phyloP scores from a whole-genome alignment of 1,140 invertebrate species.

The Wiebesia pumilae region DNA sequence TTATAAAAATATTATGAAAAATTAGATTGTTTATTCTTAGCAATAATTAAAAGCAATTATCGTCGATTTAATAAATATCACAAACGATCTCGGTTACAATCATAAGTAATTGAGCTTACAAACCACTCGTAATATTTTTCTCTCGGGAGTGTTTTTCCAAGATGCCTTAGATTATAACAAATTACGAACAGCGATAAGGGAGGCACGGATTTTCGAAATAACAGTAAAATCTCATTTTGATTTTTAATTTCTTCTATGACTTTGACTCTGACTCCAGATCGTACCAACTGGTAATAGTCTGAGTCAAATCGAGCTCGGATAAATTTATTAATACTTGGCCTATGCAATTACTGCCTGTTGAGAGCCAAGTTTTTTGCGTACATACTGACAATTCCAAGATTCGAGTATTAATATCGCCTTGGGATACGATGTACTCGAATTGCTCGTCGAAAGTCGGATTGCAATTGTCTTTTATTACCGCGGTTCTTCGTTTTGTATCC shows the following conservation, averaged over 20 bases:
- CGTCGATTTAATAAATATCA: not conserved
- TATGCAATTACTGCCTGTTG: constrained; percentile 85
- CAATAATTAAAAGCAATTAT: not conserved
- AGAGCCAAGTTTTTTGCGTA: constrained; percentile 87
- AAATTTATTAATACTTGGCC: constrained; percentile 84
- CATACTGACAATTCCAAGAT: constrained; percentile 88
- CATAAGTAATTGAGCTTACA: not conserved
- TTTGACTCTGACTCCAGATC: constrained; percentile 80
- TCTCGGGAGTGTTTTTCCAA: not conserved
- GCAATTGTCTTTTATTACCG: constrained; percentile 90
- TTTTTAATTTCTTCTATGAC: constrained; percentile 64
- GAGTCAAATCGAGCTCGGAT: constrained; percentile 79
- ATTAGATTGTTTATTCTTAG: not conserved
- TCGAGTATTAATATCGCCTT: constrained; percentile 83
- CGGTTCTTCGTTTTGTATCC: constrained; percentile 93
- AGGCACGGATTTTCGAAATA: not conserved
- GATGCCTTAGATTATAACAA: not conserved
- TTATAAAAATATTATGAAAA: not conserved
- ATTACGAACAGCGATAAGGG: not conserved
- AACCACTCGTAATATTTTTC: not conserved
- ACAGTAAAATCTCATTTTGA: constrained; percentile 25
- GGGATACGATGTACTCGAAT: constrained; percentile 89
- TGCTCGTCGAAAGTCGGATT: constrained; percentile 94
- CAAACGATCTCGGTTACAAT: not conserved
- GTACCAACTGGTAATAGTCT: constrained; percentile 82